These are phyloP conservation scores for Ophioderma brevispina DNA, from an alignment of 35 echinoderm and acorn worm genomes.

Conservation along the genomic window DNA sequence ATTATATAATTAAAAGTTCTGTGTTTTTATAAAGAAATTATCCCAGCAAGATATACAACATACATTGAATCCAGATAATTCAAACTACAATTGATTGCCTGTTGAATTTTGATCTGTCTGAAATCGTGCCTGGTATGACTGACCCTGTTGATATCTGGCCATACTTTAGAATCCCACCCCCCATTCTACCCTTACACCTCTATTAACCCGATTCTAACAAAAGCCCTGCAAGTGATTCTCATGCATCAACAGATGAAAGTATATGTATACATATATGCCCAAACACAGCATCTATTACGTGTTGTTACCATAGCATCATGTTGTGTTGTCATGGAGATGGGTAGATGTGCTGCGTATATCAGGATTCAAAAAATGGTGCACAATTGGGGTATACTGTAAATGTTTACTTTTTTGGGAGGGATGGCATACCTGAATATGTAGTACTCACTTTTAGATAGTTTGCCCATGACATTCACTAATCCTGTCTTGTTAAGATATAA, in stretches of 20 bases:
- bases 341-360: conserved; percentile 3
- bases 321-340: background rate
- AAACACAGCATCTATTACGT: no score
- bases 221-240: background rate
- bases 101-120: background rate
- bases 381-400: background rate
- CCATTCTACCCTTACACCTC: background rate
- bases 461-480: no score
- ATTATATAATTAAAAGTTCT: no score
- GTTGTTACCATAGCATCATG: no score
- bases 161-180: background rate
- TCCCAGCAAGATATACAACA: no score
- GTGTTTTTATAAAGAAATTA: no score
- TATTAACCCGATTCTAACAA: background rate
- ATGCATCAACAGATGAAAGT: background rate
- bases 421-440: no score
- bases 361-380: conserved; percentile 1
- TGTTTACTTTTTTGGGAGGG: background rate
- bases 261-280: background rate
- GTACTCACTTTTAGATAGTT: no score
- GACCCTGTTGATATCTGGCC: background rate
- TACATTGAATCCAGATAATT: no score
- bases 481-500: background rate
- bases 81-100: no score
- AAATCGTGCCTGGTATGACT: background rate